These are phyloP conservation scores for Megalops atlanticus DNA, from an alignment of 2,113 vertebrate genomes.

Conservation along the genomic window DNA sequence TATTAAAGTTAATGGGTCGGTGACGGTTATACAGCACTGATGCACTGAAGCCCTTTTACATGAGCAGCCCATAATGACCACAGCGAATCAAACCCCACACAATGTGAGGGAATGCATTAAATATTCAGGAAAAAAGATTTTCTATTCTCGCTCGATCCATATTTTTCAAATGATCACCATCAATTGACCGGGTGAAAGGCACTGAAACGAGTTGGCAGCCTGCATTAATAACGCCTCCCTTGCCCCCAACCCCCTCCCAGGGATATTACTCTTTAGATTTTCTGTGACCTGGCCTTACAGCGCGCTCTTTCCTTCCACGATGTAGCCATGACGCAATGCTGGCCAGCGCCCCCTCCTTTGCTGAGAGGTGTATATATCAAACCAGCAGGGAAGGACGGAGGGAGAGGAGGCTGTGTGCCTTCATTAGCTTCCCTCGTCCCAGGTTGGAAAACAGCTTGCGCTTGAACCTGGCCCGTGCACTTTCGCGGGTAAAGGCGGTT, in stretches of 20 bases:
- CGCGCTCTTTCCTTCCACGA: background rate
- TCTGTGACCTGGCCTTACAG: background rate
- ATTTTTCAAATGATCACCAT: constrained; percentile 26
- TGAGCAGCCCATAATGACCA: constrained; percentile 53
- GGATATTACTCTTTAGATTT: too few relatives aligned
- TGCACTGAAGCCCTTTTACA: constrained; percentile 47
- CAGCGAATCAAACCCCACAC: constrained; percentile 38
- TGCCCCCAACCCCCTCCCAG: too few relatives aligned
- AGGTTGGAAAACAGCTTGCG: background rate
- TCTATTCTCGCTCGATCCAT: constrained; percentile 43
- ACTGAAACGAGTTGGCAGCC: background rate
- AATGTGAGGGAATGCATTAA: constrained; percentile 53
- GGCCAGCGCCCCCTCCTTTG: too few relatives aligned
- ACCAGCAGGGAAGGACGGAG: background rate
- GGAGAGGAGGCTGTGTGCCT: background rate
- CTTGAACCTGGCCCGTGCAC: background rate
- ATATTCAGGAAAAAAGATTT: constrained; percentile 54
- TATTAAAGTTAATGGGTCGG: constrained; percentile 65
- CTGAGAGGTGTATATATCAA: background rate
- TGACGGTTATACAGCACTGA: constrained; percentile 49
- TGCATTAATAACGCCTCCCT: background rate
- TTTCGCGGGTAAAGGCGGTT: background rate
- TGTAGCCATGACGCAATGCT: too few relatives aligned
- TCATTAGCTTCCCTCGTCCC: background rate
- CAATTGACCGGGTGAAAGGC: background rate